phyloP scores from a whole-genome alignment of 1,140 invertebrate genomes.

The Procambarus clarkii region DNA sequence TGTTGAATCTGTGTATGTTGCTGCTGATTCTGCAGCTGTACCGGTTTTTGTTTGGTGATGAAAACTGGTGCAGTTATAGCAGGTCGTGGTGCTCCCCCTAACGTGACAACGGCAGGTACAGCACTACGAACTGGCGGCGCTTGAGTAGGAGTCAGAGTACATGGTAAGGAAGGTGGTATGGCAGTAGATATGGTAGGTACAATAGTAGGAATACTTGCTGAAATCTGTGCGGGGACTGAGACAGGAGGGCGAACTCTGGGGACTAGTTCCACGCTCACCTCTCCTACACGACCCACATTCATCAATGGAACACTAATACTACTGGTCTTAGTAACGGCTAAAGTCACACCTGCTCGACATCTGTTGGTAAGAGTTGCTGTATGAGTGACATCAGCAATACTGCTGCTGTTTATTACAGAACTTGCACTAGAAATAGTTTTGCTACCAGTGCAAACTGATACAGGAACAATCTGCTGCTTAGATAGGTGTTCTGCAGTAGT shows the following conservation, averaged over 20 bases:
- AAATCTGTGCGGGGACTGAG: neutral
- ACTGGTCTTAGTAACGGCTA: slow-evolving; percentile 47
- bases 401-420: neutral
- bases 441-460: neutral
- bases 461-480: slow-evolving; percentile 1
- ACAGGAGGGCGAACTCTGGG: slow-evolving; percentile 33
- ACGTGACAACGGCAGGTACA: slow-evolving; percentile 23
- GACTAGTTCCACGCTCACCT: slow-evolving; percentile 60
- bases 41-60: slow-evolving; percentile 30
- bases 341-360: slow-evolving; percentile 47
- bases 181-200: slow-evolving; percentile 29
- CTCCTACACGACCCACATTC: slow-evolving; percentile 10
- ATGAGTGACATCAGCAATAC: neutral
- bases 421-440: slow-evolving; percentile 5
- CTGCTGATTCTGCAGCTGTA: slow-evolving; percentile 18
- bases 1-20: neutral
- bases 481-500: slow-evolving; percentile 12
- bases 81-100: slow-evolving; percentile 37
- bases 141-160: slow-evolving; percentile 32
- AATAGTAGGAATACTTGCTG: slow-evolving; percentile 19
- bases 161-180: neutral
- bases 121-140: slow-evolving; percentile 10
- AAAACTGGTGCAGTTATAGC: slow-evolving; percentile 33
- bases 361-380: slow-evolving; percentile 1
- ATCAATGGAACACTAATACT: slow-evolving; percentile 34